Conservation (phyloP, 2,797 vertebrate genomes). For the Acanthurus leucopareius region DNA sequence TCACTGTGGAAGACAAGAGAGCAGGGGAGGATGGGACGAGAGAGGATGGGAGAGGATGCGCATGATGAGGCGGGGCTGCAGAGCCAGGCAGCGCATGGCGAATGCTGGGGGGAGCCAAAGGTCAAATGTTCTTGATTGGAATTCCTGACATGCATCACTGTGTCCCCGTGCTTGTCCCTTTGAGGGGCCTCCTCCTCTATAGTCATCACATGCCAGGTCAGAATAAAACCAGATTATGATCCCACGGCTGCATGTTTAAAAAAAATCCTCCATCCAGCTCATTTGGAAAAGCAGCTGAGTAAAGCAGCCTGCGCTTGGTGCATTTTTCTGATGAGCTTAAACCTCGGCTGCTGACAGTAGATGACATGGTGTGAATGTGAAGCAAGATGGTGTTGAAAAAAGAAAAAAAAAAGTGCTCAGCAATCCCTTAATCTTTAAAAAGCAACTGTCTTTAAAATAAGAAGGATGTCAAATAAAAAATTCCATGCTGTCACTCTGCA, state of each 20-base stretch:
- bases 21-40: slow-evolving; percentile 16
- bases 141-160: slow-evolving; percentile 72
- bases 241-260: slow-evolving; percentile 28
- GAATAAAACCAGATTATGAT: slow-evolving; percentile 53
- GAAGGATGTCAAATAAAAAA: background rate
- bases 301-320: background rate
- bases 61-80: slow-evolving; percentile 42
- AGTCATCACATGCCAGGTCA: slow-evolving; percentile 58
- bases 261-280: slow-evolving; percentile 37
- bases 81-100: slow-evolving; percentile 34
- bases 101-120: slow-evolving; percentile 72
- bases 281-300: slow-evolving; percentile 31
- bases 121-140: slow-evolving; percentile 76
- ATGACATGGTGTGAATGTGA: slow-evolving; percentile 10
- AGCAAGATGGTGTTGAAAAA: background rate
- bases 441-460: background rate
- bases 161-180: slow-evolving; percentile 59
- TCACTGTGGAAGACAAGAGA: slow-evolving; percentile 42
- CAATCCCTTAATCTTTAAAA: background rate
- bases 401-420: slow-evolving; percentile 3
- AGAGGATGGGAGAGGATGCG: slow-evolving; percentile 21
- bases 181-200: slow-evolving; percentile 61
- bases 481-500: slow-evolving; percentile 23
- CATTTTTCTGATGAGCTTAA: slow-evolving; percentile 32
- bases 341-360: background rate